Evolutionary conservation across 2,113 vertebrate species (phyloP).

Genomic region (Chinchilla lanigera): DNA sequence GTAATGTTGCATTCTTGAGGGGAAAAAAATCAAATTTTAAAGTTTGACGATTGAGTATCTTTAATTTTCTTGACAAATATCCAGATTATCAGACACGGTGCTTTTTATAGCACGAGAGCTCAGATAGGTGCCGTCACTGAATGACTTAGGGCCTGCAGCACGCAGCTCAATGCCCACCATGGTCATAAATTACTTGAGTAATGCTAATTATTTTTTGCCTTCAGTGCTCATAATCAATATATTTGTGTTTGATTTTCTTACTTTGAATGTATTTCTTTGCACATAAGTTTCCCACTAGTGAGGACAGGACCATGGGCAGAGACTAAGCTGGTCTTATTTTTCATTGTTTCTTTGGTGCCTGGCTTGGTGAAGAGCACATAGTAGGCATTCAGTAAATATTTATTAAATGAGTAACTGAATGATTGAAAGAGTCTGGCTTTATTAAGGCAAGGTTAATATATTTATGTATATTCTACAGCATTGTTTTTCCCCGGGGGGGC

Average conservation of each 20-base stretch:
- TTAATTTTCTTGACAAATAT: slow-evolving; percentile 28
- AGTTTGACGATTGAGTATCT: slow-evolving; percentile 4
- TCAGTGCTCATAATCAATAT: slow-evolving; percentile 64
- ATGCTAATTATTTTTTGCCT: slow-evolving; percentile 68
- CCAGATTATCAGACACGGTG: background rate
- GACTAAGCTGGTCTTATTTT: background rate
- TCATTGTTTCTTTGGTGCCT: background rate
- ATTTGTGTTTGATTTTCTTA: slow-evolving; percentile 49
- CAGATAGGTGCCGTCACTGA: background rate
- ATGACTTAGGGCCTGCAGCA: background rate
- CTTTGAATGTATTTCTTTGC: slow-evolving; percentile 49
- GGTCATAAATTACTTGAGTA: slow-evolving; percentile 62
- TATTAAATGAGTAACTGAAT: slow-evolving; percentile 46
- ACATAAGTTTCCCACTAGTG: slow-evolving; percentile 4
- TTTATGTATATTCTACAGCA: background rate
- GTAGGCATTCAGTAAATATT: slow-evolving; percentile 17
- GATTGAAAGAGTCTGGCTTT: slow-evolving; percentile 51
- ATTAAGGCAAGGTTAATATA: background rate
- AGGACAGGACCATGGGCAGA: background rate
- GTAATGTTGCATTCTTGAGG: slow-evolving; percentile 25
- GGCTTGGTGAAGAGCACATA: background rate
- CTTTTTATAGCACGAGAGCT: slow-evolving; percentile 25
- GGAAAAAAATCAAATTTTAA: slow-evolving; percentile 25
- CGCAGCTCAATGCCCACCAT: background rate
- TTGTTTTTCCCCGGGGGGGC: slow-evolving; percentile 36